Conservation (phyloP, 2,113 vertebrate genomes). For the Gymnobelideus leadbeateri region DNA sequence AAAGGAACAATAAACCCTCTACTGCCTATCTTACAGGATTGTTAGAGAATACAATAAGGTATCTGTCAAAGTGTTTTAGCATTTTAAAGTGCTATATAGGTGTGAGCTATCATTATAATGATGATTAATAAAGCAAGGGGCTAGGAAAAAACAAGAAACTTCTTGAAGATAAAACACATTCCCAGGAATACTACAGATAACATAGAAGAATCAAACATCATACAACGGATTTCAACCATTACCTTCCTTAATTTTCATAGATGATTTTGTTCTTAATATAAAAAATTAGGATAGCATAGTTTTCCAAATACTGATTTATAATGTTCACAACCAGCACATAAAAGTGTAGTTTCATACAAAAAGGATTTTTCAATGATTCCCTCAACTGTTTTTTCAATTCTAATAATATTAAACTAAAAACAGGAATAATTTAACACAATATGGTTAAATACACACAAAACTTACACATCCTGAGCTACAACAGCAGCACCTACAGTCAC, state of each 20-base stretch:
- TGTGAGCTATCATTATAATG: not conserved
- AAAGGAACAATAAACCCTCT: not conserved
- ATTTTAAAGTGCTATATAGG: not conserved
- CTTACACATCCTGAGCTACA: constrained; percentile 41
- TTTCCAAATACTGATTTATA: constrained; percentile 51
- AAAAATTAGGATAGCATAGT: constrained; percentile 57
- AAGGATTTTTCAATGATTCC: constrained; percentile 59
- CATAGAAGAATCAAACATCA: not conserved
- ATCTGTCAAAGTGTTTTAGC: not conserved
- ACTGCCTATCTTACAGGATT: not conserved
- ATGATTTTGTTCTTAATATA: constrained; percentile 58
- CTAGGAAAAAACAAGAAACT: not conserved
- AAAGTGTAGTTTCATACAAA: constrained; percentile 57
- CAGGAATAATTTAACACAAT: constrained; percentile 65
- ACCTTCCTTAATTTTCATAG: constrained; percentile 52
- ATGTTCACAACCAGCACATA: constrained; percentile 41
- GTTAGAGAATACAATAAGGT: not conserved
- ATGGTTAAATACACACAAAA: constrained; percentile 60
- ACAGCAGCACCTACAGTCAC: constrained; percentile 36
- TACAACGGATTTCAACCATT: constrained; percentile 47
- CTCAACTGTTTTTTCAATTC: constrained; percentile 62
- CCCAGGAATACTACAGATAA: constrained; percentile 18
- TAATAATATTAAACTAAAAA: constrained; percentile 53
- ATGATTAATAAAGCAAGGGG: not conserved
- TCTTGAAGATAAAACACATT: constrained; percentile 49